phyloP scores from a whole-genome alignment of 2,888 invertebrate genomes.

The Arge pagana region DNA sequence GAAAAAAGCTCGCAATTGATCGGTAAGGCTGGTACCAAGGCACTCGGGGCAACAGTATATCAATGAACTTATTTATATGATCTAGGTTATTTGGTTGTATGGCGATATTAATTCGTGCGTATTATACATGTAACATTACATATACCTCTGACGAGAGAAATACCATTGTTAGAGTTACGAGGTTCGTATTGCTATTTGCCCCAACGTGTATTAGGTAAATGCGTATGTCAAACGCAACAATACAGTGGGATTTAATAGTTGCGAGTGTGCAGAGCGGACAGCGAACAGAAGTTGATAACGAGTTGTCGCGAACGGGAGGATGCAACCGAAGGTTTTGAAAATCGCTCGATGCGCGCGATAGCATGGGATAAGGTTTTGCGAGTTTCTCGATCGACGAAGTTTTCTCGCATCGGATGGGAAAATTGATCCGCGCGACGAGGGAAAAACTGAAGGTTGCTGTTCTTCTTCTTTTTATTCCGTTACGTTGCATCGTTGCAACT shows the following conservation, averaged over 20 bases:
- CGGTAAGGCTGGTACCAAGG: conserved; percentile 48
- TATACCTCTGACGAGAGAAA: not conserved
- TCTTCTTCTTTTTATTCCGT: too few species aligned
- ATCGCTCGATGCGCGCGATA: too few species aligned
- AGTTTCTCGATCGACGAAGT: too few species aligned
- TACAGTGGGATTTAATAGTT: conserved; percentile 16
- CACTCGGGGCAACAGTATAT: conserved; percentile 50
- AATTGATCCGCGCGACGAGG: too few species aligned
- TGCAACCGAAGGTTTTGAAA: too few species aligned
- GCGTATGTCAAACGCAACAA: conserved; percentile 20
- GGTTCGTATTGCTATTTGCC: conserved; percentile 9
- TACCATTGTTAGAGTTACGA: conserved; percentile 7
- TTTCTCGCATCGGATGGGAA: too few species aligned
- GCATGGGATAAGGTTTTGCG: too few species aligned
- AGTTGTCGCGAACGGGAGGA: conserved; percentile 30
- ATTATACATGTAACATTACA: conserved; percentile 28
- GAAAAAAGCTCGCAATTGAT: conserved; percentile 14
- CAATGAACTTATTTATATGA: conserved; percentile 48
- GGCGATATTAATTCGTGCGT: conserved; percentile 28
- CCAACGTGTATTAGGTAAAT: conserved; percentile 28
- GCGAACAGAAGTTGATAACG: conserved; percentile 20
- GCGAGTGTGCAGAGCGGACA: conserved; percentile 9
- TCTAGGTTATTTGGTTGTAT: conserved; percentile 44
- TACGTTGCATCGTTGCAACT: too few species aligned
- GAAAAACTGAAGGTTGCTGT: too few species aligned